Evolutionary conservation across 2,888 invertebrate genomes (phyloP), one percentile per base, ranked within the genome.

Genomic region (Acleris emargana): DNA sequence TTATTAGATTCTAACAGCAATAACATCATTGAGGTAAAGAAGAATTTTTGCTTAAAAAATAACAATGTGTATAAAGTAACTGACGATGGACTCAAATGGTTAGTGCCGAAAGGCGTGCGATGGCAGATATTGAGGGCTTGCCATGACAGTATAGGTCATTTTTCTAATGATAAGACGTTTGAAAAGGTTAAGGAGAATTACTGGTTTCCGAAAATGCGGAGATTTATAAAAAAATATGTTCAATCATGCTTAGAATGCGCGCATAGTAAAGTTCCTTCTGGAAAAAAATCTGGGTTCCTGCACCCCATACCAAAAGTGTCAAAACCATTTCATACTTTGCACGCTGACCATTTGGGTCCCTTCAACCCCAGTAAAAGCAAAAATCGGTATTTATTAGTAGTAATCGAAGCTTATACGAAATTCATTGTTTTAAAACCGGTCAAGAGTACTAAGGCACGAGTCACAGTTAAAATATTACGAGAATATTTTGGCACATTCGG

Each of bases 261-360:
- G 22, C 22, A 22, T 22, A 22, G 18, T 7, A 49, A 17, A n/a
- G n/a, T n/a, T n/a, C n/a, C n/a, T n/a, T n/a, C n/a, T n/a, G n/a
- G n/a, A n/a, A n/a, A n/a, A n/a, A 16, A 63, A 49, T 58, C 51
- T n/a, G 71, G 70, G 1, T 58, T 50, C 13, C 25, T 71, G 49
- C 68, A 72, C 50, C 71, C 72, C 1, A 71, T 72, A 11, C 64
- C 62, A 2, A 72, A 72, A 52, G 20, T 66, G 2, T n/a, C 58
- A 3, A 66, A 18, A 17, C 69, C 72, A 2, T 71, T 72, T 59
- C 67, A 71, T 20, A 77, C 68, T 60, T 60, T 42, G 3, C 78
- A 69, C n/a, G 63, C 62, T 64, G 74, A 72, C 62, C 73, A 64
- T 66, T 28, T 71, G 17, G 71, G 69, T 0, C 71, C 71, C 5